Conservation (phyloP, 2,797 vertebrate genomes). For the Neosilurus hyrtlii region DNA sequence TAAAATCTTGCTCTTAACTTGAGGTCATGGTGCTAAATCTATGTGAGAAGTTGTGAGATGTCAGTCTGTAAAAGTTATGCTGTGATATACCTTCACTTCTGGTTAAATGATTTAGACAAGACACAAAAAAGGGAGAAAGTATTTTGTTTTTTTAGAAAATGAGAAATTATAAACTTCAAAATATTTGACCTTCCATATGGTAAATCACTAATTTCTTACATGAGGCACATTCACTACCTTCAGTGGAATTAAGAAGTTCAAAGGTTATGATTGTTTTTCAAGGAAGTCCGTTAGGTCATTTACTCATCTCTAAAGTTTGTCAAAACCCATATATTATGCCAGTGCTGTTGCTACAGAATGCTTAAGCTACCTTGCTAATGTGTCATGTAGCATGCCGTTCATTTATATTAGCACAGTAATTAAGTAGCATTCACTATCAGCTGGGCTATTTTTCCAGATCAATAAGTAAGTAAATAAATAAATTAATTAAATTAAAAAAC, state of each 20-base stretch:
- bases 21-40: neutral
- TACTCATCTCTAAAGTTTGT: too few relatives aligned
- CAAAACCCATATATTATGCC: too few relatives aligned
- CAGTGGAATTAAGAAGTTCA: neutral
- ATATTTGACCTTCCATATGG: too few relatives aligned
- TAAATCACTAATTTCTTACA: neutral
- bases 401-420: too few relatives aligned
- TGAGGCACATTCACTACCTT: neutral
- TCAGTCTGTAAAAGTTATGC: neutral
- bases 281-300: too few relatives aligned
- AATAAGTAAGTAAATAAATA: too few relatives aligned
- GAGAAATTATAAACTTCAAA: neutral
- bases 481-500: too few relatives aligned
- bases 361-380: too few relatives aligned
- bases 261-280: neutral
- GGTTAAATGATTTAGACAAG: neutral
- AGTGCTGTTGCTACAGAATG: too few relatives aligned
- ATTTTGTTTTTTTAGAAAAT: neutral
- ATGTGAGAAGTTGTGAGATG: neutral
- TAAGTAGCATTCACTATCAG: too few relatives aligned
- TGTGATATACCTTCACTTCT: neutral
- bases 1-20: neutral
- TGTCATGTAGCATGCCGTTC: too few relatives aligned
- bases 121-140: neutral
- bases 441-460: too few relatives aligned